Percentiles rank a stretch among this genome's conserved stretches.
Conservation (phyloP, 2,888 invertebrate species). For the Macrostomum cliftonense region DNA sequence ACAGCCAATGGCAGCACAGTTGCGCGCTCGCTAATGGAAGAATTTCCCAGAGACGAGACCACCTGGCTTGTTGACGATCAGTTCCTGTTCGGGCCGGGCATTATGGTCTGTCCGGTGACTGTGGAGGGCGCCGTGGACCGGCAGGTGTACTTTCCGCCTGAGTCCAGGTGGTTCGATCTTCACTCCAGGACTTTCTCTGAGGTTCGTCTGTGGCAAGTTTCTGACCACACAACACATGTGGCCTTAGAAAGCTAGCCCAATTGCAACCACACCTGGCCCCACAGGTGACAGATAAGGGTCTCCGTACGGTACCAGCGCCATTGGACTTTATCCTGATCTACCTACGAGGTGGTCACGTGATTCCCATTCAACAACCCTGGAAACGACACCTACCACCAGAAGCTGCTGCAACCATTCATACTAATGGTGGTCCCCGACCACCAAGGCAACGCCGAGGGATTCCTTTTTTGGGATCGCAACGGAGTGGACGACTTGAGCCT, state of each 20-base stretch:
- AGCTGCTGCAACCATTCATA: too few species aligned
- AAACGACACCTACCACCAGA: too few species aligned
- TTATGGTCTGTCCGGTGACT: constrained; percentile 18
- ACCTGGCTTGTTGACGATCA: constrained; percentile 11
- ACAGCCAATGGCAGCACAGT: constrained; percentile 23
- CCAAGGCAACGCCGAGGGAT: too few species aligned
- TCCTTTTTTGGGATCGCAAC: too few species aligned
- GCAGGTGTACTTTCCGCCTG: constrained; percentile 3
- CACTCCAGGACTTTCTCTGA: constrained; percentile 25
- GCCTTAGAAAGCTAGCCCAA: too few species aligned
- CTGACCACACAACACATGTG: too few species aligned
- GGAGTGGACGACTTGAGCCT: too few species aligned
- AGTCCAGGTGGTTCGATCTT: constrained; percentile 18
- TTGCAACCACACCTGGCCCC: too few species aligned
- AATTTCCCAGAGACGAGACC: constrained; percentile 8
- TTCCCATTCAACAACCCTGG: constrained; percentile 46
- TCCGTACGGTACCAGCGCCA: constrained; percentile 44
- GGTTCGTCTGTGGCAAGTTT: too few species aligned
- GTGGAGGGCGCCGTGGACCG: not conserved
- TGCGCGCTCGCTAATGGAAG: constrained; percentile 23
- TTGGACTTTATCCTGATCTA: constrained; percentile 47
- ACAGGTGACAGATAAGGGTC: too few species aligned
- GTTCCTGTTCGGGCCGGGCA: constrained; percentile 21
- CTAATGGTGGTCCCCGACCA: too few species aligned
- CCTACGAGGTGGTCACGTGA: constrained; percentile 51